Percentiles rank a stretch among this genome's conserved stretches.
phyloP scores from a whole-genome alignment of 1,140 invertebrate species.

The Drosophila ohnishii region DNA sequence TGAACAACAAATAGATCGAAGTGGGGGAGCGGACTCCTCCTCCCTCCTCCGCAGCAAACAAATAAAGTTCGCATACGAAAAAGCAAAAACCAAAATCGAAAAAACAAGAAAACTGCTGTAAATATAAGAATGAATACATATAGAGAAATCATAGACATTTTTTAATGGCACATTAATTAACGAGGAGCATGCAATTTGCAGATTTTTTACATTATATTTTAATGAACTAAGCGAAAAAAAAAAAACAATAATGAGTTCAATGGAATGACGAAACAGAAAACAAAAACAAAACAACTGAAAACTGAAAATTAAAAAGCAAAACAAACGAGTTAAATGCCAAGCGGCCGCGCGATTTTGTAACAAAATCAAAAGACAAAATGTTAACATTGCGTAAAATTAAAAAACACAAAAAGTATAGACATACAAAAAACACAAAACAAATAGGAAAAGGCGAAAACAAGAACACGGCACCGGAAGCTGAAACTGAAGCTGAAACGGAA shows the following conservation, averaged over 20 bases:
- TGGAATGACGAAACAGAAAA: conserved; percentile 27
- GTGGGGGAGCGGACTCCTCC: conserved; percentile 7
- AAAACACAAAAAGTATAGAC: conserved; percentile 7
- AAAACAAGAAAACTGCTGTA: conserved; percentile 67
- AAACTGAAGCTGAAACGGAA: conserved; percentile 41
- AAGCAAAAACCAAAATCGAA: conserved; percentile 39
- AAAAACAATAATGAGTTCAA: conserved; percentile 51
- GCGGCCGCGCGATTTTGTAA: conserved; percentile 69
- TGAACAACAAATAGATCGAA: conserved; percentile 63
- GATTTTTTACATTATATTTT: conserved; percentile 80
- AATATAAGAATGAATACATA: conserved; percentile 82
- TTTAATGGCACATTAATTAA: conserved; percentile 80
- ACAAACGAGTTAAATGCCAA: conserved; percentile 40
- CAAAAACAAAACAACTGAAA: conserved; percentile 6
- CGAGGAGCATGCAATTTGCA: conserved; percentile 71
- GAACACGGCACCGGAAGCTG: conserved; percentile 44
- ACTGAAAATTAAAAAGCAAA: conserved; percentile 9
- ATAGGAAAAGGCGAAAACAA: conserved; percentile 15
- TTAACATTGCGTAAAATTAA: conserved; percentile 78
- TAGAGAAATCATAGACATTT: conserved; percentile 78
- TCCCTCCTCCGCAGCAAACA: conserved; percentile 8
- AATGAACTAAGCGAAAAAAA: conserved; percentile 62
- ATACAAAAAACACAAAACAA: conserved; percentile 11
- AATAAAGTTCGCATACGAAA: conserved; percentile 27
- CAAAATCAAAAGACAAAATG: conserved; percentile 78